Percentiles rank a stretch among this genome's conserved stretches.
Evolutionary conservation across 2,797 vertebrate species (phyloP).

Genomic region (Alfaro cultratus): DNA sequence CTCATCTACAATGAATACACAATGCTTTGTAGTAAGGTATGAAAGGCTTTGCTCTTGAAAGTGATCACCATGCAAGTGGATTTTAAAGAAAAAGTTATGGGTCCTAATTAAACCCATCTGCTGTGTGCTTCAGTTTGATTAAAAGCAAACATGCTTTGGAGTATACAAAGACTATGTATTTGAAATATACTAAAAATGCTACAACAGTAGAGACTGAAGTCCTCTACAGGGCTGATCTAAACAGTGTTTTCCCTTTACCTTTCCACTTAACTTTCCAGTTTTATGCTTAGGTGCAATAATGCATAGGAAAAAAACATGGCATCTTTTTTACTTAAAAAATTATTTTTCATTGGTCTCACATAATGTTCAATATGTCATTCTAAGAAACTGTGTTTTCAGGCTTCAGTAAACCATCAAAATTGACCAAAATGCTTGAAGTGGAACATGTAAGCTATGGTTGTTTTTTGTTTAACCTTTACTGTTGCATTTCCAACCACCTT

Average conservation of each 20-base stretch:
- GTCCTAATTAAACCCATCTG: not conserved
- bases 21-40: constrained; percentile 24
- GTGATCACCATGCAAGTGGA: constrained; percentile 15
- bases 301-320: not conserved
- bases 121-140: constrained; percentile 3
- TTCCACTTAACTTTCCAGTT: no score
- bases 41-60: constrained; percentile 19
- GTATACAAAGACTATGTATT: not conserved
- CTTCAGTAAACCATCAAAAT: not conserved
- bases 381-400: not conserved
- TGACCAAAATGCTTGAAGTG: not conserved
- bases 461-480: not conserved
- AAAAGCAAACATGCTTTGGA: constrained; percentile 2
- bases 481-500: not conserved
- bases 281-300: not conserved
- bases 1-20: constrained; percentile 13
- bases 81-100: constrained; percentile 2
- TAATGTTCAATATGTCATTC: not conserved
- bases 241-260: not conserved
- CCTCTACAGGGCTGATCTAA: not conserved
- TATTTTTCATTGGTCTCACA: not conserved
- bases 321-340: not conserved
- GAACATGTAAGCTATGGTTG: not conserved
- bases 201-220: not conserved
- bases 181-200: not conserved